Evolutionary conservation across 92 coral and sea anemone genomes (phyloP).

Genomic region (Palythoa caribaeorum): DNA sequence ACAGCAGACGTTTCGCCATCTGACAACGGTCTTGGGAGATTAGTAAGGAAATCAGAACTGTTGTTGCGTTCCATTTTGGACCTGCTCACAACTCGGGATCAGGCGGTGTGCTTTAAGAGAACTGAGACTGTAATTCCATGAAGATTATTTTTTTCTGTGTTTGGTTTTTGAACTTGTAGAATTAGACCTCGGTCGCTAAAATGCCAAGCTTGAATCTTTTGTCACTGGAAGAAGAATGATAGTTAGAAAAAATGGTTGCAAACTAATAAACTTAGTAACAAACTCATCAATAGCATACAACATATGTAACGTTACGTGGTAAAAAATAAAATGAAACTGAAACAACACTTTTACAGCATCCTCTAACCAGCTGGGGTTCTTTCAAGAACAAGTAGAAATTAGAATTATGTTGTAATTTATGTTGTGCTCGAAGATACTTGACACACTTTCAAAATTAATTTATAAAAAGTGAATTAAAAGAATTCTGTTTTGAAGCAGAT

Average conservation of each 20-base stretch:
- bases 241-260: background rate
- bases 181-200: background rate
- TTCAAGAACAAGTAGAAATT: no score
- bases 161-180: background rate
- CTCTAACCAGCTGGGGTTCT: no score
- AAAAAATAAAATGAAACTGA: no score
- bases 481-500: no score
- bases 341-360: no score
- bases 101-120: background rate
- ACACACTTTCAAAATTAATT: no score
- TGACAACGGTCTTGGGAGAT: background rate
- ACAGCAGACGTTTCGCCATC: constrained; percentile 60
- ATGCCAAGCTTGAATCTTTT: background rate
- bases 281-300: no score
- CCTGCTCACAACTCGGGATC: background rate
- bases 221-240: background rate
- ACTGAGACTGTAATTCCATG: background rate
- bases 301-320: no score
- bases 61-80: constrained; percentile 19
- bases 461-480: no score
- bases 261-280: background rate
- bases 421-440: no score
- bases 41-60: background rate
- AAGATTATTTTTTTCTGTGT: background rate
- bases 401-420: no score